A percentile compares a stretch with the other conserved stretches of the same genome.
These are phyloP conservation scores for Drepanosiphum platanoidis DNA, from an alignment of 2,888 invertebrate genomes.

Conservation along the genomic window DNA sequence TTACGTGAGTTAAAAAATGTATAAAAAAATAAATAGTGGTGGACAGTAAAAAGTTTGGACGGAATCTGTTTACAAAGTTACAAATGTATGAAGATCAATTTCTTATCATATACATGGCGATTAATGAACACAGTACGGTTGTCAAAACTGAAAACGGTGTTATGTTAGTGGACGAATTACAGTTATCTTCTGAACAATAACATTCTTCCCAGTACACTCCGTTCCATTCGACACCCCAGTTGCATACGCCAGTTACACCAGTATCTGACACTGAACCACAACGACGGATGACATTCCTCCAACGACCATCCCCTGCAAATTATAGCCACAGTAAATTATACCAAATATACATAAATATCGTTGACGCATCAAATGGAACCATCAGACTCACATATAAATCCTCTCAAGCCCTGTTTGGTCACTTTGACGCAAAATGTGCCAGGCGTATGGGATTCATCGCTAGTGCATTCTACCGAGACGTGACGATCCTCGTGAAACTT, in stretches of 20 bases:
- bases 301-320: constrained; percentile 88
- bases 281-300: constrained; percentile 89
- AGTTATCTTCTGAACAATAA: constrained; percentile 91
- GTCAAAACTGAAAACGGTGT: constrained; percentile 23
- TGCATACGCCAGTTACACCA: constrained; percentile 93
- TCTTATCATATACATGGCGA: constrained; percentile 45
- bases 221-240: constrained; percentile 94
- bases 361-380: background rate
- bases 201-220: constrained; percentile 98
- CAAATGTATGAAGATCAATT: constrained; percentile 34
- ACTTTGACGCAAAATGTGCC: constrained; percentile 97
- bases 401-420: constrained; percentile 91
- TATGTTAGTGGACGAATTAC: constrained; percentile 71
- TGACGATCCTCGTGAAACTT: constrained; percentile 85
- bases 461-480: constrained; percentile 91
- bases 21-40: constrained; percentile 30
- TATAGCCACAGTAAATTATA: background rate
- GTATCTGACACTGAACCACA: constrained; percentile 91
- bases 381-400: constrained; percentile 88
- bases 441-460: constrained; percentile 92
- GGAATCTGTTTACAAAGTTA: constrained; percentile 33
- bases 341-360: too few species aligned
- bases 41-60: constrained; percentile 36
- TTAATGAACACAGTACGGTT: constrained; percentile 48
- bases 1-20: constrained; percentile 47